These are phyloP conservation scores for Petrocephalus microphthalmus DNA, from an alignment of 2,113 vertebrate genomes.

Conservation along the genomic window DNA sequence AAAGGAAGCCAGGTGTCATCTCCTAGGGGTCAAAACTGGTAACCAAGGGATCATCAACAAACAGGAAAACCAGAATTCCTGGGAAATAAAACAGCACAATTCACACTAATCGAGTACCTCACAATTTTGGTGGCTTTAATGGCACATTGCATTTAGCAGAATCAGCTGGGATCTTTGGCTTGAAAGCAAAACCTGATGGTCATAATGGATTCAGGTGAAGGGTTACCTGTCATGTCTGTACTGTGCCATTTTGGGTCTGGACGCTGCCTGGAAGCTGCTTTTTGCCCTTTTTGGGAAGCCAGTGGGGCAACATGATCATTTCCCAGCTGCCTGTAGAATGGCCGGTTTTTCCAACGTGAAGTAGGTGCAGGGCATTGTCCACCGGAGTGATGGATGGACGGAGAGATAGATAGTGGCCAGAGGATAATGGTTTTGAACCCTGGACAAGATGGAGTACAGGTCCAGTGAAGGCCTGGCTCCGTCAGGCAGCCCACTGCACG, in stretches of 20 bases:
- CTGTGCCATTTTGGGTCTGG: not conserved
- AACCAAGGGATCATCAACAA: not conserved
- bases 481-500: not conserved
- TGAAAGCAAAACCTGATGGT: not conserved
- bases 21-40: slow-evolving; percentile 2
- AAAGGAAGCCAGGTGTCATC: slow-evolving; percentile 11
- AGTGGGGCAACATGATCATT: not conserved
- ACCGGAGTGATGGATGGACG: not conserved
- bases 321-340: not conserved
- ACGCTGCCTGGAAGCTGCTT: not conserved
- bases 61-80: not conserved
- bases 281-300: not conserved
- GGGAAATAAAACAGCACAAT: not conserved
- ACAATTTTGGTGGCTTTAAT: not conserved
- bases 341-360: not conserved
- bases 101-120: not conserved
- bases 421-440: slow-evolving; percentile 4
- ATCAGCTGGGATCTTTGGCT: not conserved
- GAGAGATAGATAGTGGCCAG: not conserved
- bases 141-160: not conserved
- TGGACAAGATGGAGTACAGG: not conserved
- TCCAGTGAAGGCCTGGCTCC: not conserved
- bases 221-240: not conserved
- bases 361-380: not conserved
- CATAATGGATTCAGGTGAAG: not conserved